Conservation (phyloP, 2,888 invertebrate species). For the Heliconius sara region DNA sequence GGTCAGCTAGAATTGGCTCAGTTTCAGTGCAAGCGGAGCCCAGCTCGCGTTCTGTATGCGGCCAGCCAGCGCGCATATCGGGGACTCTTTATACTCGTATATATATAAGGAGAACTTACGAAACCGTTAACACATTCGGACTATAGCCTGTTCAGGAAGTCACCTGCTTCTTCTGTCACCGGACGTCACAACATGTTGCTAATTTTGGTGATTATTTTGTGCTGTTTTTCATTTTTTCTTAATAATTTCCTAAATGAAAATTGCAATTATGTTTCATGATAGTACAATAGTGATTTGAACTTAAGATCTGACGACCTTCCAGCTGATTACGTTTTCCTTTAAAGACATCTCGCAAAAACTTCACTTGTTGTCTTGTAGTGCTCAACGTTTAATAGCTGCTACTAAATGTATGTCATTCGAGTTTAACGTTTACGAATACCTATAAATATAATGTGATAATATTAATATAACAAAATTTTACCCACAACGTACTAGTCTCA, state of each 20-base stretch:
- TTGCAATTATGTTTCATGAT: constrained; percentile 40
- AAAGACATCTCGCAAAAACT: constrained; percentile 60
- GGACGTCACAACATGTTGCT: constrained; percentile 66
- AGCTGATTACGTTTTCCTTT: constrained; percentile 54
- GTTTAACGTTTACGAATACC: constrained; percentile 39
- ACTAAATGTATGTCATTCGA: constrained; percentile 54
- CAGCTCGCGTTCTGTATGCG: constrained; percentile 60
- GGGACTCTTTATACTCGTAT: constrained; percentile 61
- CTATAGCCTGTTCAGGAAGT: constrained; percentile 78
- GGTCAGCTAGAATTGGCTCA: constrained; percentile 73
- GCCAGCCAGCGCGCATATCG: constrained; percentile 61
- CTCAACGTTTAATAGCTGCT: constrained; percentile 49
- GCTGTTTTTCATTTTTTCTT: background rate
- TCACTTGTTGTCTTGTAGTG: constrained; percentile 51
- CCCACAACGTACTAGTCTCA: background rate
- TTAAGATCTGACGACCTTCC: constrained; percentile 54
- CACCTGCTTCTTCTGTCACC: constrained; percentile 68
- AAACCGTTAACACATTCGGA: constrained; percentile 80
- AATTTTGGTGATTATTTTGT: constrained; percentile 61
- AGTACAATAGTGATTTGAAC: constrained; percentile 51
- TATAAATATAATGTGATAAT: background rate
- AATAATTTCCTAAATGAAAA: constrained; percentile 24
- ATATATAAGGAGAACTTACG: constrained; percentile 78
- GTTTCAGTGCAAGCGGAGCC: constrained; percentile 69
- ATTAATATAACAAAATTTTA: constrained; percentile 14